Evolutionary conservation across 1,140 invertebrate genomes (phyloP), one percentile per base, ranked within the genome.

Genomic region (Drosophila pallidifrons): DNA sequence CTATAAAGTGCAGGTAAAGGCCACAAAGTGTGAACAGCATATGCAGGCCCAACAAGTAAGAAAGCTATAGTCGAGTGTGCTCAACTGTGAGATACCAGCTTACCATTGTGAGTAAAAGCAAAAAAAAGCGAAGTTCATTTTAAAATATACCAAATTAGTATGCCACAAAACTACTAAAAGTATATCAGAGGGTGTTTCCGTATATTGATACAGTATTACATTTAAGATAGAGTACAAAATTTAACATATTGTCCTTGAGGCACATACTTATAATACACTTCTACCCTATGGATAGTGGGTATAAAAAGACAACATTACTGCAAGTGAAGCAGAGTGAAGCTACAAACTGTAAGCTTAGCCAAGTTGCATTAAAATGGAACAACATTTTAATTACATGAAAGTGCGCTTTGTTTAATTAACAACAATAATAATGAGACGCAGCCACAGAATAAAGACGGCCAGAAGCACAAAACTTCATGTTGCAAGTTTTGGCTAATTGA

Each of bases 351-450:
- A 46, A 30, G 20, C 35, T 25, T 30, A 3, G 1, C 5, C 13
- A 35, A 35, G 28, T 59, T 67, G 7, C 32, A 70, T 55, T 63
- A 70, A 45, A 45, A 72, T 25, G 32, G 41, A 77, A 65, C 46
- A 64, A 58, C 66, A 75, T 55, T 77, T 76, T 49, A 79, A 73
- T 79, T 79, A 74, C 52, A 65, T 65, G 77, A 59, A 79, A 73
- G 13, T 64, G 57, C 46, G 54, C 52, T 63, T 28, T 58, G 58
- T 75, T 70, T 71, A 66, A 75, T 66, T 63, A 77, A 75, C 74
- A 77, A 77, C 52, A 78, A 78, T 63, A 65, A 61, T 66, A 73
- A 54, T 54, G 7, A 58, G 30, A 16, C n/a, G 32, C 5, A 10
- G 47, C 49, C 32, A 16, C 47, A 54, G 16, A 8, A 10, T 38